Conservation (phyloP, 2,888 invertebrate species). For the Mayetiola destructor region DNA sequence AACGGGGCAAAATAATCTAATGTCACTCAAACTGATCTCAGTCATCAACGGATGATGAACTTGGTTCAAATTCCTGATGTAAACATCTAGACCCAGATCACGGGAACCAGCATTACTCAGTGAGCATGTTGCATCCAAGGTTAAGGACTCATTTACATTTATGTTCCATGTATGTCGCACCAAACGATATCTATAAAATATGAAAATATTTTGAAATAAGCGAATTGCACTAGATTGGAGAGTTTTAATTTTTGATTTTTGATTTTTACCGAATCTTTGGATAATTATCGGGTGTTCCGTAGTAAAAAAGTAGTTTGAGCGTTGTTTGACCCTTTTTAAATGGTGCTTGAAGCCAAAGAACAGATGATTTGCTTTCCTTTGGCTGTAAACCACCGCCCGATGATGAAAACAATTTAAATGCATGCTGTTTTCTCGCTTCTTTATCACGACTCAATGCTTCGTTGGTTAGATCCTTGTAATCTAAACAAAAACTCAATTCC, state of each 20-base stretch:
- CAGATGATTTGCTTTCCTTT: conserved; percentile 28
- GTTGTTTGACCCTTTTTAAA: conserved; percentile 45
- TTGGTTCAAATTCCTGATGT: conserved; percentile 53
- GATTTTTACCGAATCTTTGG: conserved; percentile 30
- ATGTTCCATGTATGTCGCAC: conserved; percentile 51
- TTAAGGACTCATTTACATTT: conserved; percentile 45
- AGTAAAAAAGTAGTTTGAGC: conserved; percentile 58
- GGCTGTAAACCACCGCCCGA: conserved; percentile 24
- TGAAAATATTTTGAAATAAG: too few relatives aligned
- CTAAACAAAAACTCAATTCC: conserved; percentile 19
- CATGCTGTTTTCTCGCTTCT: conserved; percentile 33
- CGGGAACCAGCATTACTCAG: conserved; percentile 40
- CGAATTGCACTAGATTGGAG: conserved; percentile 16
- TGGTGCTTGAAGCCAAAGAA: conserved; percentile 56
- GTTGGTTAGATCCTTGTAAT: conserved; percentile 29
- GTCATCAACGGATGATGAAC: conserved; percentile 38
- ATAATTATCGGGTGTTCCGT: conserved; percentile 38
- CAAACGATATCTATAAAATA: conserved; percentile 39
- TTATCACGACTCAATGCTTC: conserved; percentile 34
- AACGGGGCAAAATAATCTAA: conserved; percentile 29
- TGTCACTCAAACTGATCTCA: conserved; percentile 29
- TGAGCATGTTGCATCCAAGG: conserved; percentile 38
- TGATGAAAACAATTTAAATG: conserved; percentile 28
- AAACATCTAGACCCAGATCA: conserved; percentile 48
- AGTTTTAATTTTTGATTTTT: too few relatives aligned